These are phyloP conservation scores for Heliconius aoede DNA, from an alignment of 2,888 invertebrate species.

Conservation along the genomic window DNA sequence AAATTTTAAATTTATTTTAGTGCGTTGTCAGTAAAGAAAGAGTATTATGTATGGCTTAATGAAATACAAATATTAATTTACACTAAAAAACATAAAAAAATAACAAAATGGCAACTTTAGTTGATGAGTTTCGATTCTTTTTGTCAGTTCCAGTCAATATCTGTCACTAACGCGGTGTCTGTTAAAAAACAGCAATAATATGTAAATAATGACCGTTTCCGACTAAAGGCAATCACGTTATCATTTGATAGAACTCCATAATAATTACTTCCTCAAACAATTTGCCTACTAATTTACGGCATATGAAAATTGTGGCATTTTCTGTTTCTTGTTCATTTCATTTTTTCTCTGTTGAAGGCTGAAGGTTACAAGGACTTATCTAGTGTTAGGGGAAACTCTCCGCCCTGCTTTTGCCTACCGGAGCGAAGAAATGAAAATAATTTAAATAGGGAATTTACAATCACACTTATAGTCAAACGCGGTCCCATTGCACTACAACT, in stretches of 20 bases:
- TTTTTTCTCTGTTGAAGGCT: too few species aligned
- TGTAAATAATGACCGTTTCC: constrained; percentile 7
- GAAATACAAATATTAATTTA: too few species aligned
- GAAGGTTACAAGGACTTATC: too few species aligned
- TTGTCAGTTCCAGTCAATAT: not conserved
- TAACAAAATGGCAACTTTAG: not conserved
- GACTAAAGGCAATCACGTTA: constrained; percentile 25
- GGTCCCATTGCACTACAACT: not conserved
- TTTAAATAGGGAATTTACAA: not conserved
- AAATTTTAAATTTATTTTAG: too few species aligned
- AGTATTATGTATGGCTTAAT: too few species aligned
- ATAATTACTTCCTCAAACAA: constrained; percentile 20
- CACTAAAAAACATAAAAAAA: too few species aligned
- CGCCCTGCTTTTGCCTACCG: not conserved
- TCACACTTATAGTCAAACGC: not conserved
- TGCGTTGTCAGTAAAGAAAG: too few species aligned
- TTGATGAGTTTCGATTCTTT: not conserved
- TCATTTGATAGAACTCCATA: constrained; percentile 23
- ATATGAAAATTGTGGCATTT: not conserved
- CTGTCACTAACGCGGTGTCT: not conserved
- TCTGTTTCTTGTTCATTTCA: not conserved
- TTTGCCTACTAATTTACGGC: not conserved
- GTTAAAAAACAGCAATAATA: constrained; percentile 15
- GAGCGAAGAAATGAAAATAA: not conserved
- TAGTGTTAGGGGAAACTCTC: too few species aligned